phyloP scores from a whole-genome alignment of 92 coral and sea anemone species.

The Ricordea florida region DNA sequence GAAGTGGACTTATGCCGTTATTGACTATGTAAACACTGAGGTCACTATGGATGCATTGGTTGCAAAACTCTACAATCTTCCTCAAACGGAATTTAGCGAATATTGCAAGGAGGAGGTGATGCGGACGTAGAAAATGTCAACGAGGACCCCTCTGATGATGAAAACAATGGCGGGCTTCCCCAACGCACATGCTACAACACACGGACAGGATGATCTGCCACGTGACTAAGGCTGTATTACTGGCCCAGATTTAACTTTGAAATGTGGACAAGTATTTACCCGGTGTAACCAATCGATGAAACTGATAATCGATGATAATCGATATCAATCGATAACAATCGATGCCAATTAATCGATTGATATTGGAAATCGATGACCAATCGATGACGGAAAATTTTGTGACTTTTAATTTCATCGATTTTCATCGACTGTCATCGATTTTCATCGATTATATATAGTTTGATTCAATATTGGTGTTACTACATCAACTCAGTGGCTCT shows the following conservation, averaged over 20 bases:
- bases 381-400: too few species aligned
- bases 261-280: too few species aligned
- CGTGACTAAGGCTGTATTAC: slow-evolving; percentile 11
- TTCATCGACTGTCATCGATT: too few species aligned
- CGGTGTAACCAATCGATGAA: too few species aligned
- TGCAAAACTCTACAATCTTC: slow-evolving; percentile 34
- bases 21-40: slow-evolving; percentile 28
- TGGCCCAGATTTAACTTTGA: neutral
- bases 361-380: too few species aligned
- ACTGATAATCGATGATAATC: too few species aligned
- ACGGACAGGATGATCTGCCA: slow-evolving; percentile 45
- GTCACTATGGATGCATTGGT: slow-evolving; percentile 21
- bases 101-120: slow-evolving; percentile 35
- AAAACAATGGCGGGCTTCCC: slow-evolving; percentile 9
- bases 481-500: too few species aligned
- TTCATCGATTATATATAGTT: too few species aligned
- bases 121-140: slow-evolving; percentile 49
- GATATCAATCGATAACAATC: too few species aligned
- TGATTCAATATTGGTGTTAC: too few species aligned
- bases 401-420: too few species aligned
- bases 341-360: too few species aligned
- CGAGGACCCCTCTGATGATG: slow-evolving; percentile 1
- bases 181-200: slow-evolving; percentile 24
- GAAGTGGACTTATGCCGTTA: slow-evolving; percentile 37
- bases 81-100: slow-evolving; percentile 41